Base-by-base conservation (phyloP, 1,140 invertebrate genomes). In the Oryzaephilus surinamensis region DNA sequence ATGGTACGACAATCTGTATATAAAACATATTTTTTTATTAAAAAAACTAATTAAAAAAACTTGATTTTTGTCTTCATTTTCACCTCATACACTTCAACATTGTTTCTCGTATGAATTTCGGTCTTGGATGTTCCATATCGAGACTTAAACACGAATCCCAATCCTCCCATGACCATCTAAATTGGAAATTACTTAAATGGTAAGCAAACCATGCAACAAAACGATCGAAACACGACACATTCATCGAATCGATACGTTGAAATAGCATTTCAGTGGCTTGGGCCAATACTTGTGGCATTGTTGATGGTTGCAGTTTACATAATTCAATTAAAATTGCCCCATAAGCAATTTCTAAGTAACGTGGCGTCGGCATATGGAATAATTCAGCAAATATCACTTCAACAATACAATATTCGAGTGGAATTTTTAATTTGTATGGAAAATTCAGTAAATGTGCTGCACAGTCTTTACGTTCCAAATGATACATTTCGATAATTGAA, bases 171-270 rank as follows among this genome's bases (percentile, higher is more conserved):
- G 86, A 92, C 95, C 96, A 99, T 33, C 91, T 79, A 57, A 96
- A 98, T 64, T 98, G 93, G 58, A 99, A 99, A 67, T 99, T 99
- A 59, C 94, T 98, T 62, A 99, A 72, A 69, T 99, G 96, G 60
- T 98, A 99, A 0, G 90, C 79, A 69, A 99, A 99, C 96, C 96
- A 99, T 57, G 79, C 84, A 2, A 90, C 85, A 65, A 99, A 96
- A 40, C 94, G 82, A 62, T 99, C 94, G 65, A 99, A 92, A 60
- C 93, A 94, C 3, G 87, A 79, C 2, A 89, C 81, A 58, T 97
- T 96, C 95, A 99, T 98, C 6, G 84, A 82, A 57, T 98, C 93
- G 57, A 97, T 83, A 48, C 95, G 73, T 62, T 94, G 82, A 60
- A 95, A 99, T 13, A 99, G 63, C 52, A 99, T 85, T 69, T 98